Base-by-base conservation (phyloP, 2,888 invertebrate species). In the Drosophila neotestacea region DNA sequence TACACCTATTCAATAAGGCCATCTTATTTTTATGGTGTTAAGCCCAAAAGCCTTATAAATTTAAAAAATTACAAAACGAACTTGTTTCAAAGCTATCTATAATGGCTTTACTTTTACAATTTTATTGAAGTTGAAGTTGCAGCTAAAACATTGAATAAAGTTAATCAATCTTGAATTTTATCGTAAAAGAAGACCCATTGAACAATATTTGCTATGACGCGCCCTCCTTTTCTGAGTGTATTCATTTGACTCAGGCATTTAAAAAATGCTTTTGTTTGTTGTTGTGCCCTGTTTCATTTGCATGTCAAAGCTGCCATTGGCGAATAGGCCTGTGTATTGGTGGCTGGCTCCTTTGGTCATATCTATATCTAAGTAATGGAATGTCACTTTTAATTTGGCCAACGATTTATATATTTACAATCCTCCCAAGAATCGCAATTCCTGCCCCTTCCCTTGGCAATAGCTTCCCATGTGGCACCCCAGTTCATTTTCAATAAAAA, bases 341-440 rank as follows among this genome's bases (percentile, higher is more conserved):
- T 22, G 9, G 28, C 27, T 60, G 30, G n/a, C 11, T 54, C 44
- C 2, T 41, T 9, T 48, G 30, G 27, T 71, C 77, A 73, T 69
- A 77, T 88, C 77, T 70, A 70, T 79, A 72, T 73, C 73, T 70
- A 72, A 78, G 77, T 85, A 77, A 78, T 82, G 78, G 85, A 76
- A 85, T 82, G 85, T 89, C 89, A 88, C 78, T 79, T 89, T 85
- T 85, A 89, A 85, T 89, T 88, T 88, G 66, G 66, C 54, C 69
- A 70, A 59, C 89, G 77, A 85, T 85, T 89, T 85, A 88, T 87
- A 76, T 54, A 66, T 68, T 46, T 46, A 36, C 46, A 56, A 58
- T 28, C 6, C 36, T 27, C 36, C 34, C 6, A 22, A 27, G 36
- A 34, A 30, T 41, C 39, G 13, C 39, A 41, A 41, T 38, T 27